Evolutionary conservation across 2,888 invertebrate species (phyloP).

Genomic region (Chrysopilus asiliformis): DNA sequence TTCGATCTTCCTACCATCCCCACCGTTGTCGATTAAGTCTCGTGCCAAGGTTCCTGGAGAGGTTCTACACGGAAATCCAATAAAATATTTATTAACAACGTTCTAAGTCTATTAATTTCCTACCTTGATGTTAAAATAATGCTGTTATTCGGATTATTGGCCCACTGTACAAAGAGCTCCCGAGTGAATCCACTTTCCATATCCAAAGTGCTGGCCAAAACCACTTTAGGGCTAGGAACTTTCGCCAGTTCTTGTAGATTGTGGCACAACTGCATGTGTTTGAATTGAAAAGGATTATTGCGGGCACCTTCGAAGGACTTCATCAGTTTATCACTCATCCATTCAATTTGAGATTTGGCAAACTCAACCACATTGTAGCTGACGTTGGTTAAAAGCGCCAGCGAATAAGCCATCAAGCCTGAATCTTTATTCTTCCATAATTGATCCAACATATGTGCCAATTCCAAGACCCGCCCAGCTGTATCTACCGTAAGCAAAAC

Average conservation of each 20-base stretch:
- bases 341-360: constrained; percentile 97
- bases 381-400: constrained; percentile 89
- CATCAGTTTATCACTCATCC: constrained; percentile 99
- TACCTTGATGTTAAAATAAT: constrained; percentile 82
- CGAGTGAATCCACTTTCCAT: constrained; percentile 91
- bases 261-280: constrained; percentile 88
- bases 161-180: constrained; percentile 91
- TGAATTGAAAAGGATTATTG: constrained; percentile 91
- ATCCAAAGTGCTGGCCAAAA: constrained; percentile 87
- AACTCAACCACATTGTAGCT: constrained; percentile 98
- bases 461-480: constrained; percentile 88
- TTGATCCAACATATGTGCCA: constrained; percentile 93
- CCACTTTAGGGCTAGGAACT: constrained; percentile 87
- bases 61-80: no score
- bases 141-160: constrained; percentile 79
- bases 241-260: constrained; percentile 72
- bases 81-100: constrained; percentile 5
- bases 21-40: constrained; percentile 64
- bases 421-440: constrained; percentile 92
- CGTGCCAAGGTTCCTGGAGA: constrained; percentile 70
- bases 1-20: constrained; percentile 53
- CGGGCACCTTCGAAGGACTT: constrained; percentile 80
- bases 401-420: constrained; percentile 84
- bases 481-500: constrained; percentile 94
- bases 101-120: constrained; percentile 3